phyloP scores from a whole-genome alignment of 2,113 vertebrate genomes.

The Meriones unguiculatus region DNA sequence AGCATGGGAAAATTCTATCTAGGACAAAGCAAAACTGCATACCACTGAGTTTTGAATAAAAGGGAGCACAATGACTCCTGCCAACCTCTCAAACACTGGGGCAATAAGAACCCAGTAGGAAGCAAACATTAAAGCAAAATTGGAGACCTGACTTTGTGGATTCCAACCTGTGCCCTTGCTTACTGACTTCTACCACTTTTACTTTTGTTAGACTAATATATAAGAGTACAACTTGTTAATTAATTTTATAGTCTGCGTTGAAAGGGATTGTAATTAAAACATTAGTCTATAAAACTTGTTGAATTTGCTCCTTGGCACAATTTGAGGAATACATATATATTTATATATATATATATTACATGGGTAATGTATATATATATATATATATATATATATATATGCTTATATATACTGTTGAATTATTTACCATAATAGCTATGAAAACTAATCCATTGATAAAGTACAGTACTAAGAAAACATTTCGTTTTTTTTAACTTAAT shows the following conservation, averaged over 20 bases:
- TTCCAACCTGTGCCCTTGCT: background rate
- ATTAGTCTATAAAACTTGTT: background rate
- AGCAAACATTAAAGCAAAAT: slow-evolving; percentile 43
- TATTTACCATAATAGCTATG: background rate
- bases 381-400: background rate
- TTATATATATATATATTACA: too few relatives aligned
- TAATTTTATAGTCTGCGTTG: background rate
- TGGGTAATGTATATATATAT: background rate
- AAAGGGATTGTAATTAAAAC: background rate
- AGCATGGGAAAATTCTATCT: background rate
- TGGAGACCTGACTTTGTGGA: background rate
- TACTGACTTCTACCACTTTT: background rate
- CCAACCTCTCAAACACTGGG: background rate
- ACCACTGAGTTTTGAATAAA: slow-evolving; percentile 41
- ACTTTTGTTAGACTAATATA: background rate
- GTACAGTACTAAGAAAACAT: background rate
- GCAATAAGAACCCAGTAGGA: slow-evolving; percentile 18
- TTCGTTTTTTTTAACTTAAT: background rate
- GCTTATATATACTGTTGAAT: background rate
- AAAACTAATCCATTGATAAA: background rate
- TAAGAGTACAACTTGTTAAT: background rate
- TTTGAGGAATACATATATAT: background rate
- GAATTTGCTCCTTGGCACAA: background rate
- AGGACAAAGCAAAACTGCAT: slow-evolving; percentile 37
- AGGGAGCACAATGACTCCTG: slow-evolving; percentile 8